These are phyloP conservation scores for Patella vulgata DNA, from an alignment of 1,140 invertebrate species.

Conservation along the genomic window DNA sequence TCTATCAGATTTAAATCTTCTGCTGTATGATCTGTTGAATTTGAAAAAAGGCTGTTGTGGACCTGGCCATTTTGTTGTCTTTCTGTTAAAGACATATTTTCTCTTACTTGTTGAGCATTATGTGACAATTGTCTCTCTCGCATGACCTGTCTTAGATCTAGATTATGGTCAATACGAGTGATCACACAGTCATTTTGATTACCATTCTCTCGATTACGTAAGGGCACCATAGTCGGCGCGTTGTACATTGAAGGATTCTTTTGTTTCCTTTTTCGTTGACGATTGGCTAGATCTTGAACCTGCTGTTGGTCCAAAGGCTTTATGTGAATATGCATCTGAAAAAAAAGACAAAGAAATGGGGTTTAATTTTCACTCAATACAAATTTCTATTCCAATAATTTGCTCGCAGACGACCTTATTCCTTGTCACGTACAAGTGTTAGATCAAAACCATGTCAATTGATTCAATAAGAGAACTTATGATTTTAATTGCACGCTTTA, in stretches of 20 bases:
- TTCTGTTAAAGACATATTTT: conserved; percentile 14
- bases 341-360: conserved; percentile 7
- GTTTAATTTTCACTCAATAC: too few relatives aligned
- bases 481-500: too few relatives aligned
- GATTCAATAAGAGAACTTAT: too few relatives aligned
- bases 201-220: conserved; percentile 14
- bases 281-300: conserved; percentile 14
- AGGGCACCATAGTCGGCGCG: conserved; percentile 40
- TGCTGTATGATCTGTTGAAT: background rate
- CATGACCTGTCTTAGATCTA: conserved; percentile 15
- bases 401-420: too few relatives aligned
- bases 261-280: conserved; percentile 31
- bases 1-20: too few relatives aligned
- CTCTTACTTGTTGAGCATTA: conserved; percentile 12
- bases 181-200: conserved; percentile 10
- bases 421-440: too few relatives aligned
- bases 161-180: conserved; percentile 9
- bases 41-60: conserved; percentile 13
- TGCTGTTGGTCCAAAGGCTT: conserved; percentile 31
- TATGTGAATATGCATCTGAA: conserved; percentile 50
- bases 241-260: conserved; percentile 33
- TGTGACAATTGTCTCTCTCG: conserved; percentile 24
- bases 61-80: conserved; percentile 9
- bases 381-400: background rate
- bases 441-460: too few relatives aligned